Base-by-base conservation (phyloP, 2,888 invertebrate species). In the Synergus gifuensis region DNA sequence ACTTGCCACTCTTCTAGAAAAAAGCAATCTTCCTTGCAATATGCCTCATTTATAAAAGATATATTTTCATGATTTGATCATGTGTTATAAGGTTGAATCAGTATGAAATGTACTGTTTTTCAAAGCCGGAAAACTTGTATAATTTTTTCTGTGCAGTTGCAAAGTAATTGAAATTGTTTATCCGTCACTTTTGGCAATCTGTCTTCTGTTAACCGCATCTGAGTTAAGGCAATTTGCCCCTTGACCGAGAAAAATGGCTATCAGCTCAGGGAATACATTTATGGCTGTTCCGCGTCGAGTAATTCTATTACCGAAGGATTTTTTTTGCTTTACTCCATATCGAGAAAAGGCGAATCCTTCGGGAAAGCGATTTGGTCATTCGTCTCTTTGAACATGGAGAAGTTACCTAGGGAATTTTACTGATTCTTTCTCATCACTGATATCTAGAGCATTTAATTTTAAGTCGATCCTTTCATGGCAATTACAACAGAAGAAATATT, bases 241-340 rank as follows among this genome's bases (percentile, higher is more conserved):
- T 91, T 91, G 92, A 90, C 92, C 92, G 90, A 90, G 91, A 92
- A 90, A 91, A 92, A 92, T 92, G 89, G 89, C 90, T 89, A 92
- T 91, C 91, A 91, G 91, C 86, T 88, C 84, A 88, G 92, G 92
- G 92, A 92, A 92, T 92, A 91, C 91, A 88, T 91, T 92, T 92
- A 92, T 91, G 92, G 91, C 89, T 90, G 91, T 88, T 89, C 88
- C 87, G 92, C 86, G 90, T 87, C 89, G 87, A 88, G 90, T 92
- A 92, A 92, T 92, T 92, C 91, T 90, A 92, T 92, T 92, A 92
- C 88, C 84, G 87, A 87, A 88, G 89, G 90, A 91, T 91, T 91
- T 90, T 88, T 90, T 90, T 90, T 88, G 86, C 88, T 90, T 91
- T 88, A 88, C 89, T 87, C 86, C 86, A 88, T 90, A 90, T 90